phyloP scores from a whole-genome alignment of 2,888 invertebrate genomes.

The Pyrocoelia pectoralis region DNA sequence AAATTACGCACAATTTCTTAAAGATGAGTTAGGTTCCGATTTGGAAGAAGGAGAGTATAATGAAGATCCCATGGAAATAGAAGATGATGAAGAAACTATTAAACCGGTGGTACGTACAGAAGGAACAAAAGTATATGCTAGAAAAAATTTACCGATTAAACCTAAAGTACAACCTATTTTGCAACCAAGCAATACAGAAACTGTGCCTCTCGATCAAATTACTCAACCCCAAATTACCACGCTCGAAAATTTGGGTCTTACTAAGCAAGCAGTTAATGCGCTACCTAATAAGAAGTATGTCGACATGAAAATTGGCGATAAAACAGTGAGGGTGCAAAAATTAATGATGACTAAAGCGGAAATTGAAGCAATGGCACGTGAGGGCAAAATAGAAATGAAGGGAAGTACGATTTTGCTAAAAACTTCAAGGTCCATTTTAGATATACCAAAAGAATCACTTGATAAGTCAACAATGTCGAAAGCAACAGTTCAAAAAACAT shows the following conservation, averaged over 20 bases:
- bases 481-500: constrained; percentile 39
- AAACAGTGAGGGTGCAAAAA: constrained; percentile 70
- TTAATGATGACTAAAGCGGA: constrained; percentile 73
- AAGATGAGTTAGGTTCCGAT: constrained; percentile 57
- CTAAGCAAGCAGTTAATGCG: constrained; percentile 48
- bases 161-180: constrained; percentile 34
- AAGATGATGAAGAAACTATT: constrained; percentile 46
- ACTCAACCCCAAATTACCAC: constrained; percentile 37
- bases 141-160: constrained; percentile 40
- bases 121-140: constrained; percentile 55
- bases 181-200: constrained; percentile 31
- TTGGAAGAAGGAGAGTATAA: constrained; percentile 46
- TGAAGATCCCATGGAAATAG: constrained; percentile 39
- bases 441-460: background rate
- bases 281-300: constrained; percentile 51
- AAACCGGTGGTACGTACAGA: constrained; percentile 58
- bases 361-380: constrained; percentile 71
- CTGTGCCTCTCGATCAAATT: constrained; percentile 42
- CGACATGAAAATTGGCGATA: constrained; percentile 63
- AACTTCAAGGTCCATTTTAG: constrained; percentile 30
- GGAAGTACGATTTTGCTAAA: constrained; percentile 52
- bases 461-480: constrained; percentile 6
- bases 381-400: constrained; percentile 71
- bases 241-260: constrained; percentile 48
- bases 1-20: constrained; percentile 67